Percentiles rank a stretch among this genome's conserved stretches.
phyloP scores from a whole-genome alignment of 2,888 invertebrate species.

The Epistrophe eligans region DNA sequence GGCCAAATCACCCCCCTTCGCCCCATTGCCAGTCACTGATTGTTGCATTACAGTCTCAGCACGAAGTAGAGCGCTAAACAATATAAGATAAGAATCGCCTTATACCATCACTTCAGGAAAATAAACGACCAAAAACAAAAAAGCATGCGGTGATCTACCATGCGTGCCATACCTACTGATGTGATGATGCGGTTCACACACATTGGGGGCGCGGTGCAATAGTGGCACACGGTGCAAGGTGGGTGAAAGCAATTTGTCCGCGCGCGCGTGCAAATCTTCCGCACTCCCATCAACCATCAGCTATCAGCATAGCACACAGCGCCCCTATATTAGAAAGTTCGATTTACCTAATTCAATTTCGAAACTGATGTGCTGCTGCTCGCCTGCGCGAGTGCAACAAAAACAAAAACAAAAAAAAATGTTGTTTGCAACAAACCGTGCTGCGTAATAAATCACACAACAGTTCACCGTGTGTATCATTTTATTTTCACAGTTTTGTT shows the following conservation, averaged over 20 bases:
- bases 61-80: constrained; percentile 54
- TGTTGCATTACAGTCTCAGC: neutral
- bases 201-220: constrained; percentile 23
- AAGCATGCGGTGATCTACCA: constrained; percentile 33
- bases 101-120: neutral
- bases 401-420: neutral
- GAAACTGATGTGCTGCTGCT: constrained; percentile 46
- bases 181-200: constrained; percentile 59
- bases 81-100: constrained; percentile 55
- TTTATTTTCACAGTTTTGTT: constrained; percentile 41
- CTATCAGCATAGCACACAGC: constrained; percentile 27
- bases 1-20: constrained; percentile 13
- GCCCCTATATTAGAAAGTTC: constrained; percentile 75
- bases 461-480: constrained; percentile 54
- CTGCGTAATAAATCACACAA: constrained; percentile 75
- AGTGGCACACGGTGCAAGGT: constrained; percentile 45
- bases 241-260: constrained; percentile 64
- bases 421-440: constrained; percentile 64
- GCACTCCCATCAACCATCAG: constrained; percentile 38
- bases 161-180: constrained; percentile 46
- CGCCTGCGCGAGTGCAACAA: constrained; percentile 30
- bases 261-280: constrained; percentile 49
- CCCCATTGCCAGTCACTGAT: neutral
- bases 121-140: neutral
- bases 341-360: constrained; percentile 75